Evolutionary conservation across 2,113 vertebrate species (phyloP).

Genomic region (Mustelus asterias): DNA sequence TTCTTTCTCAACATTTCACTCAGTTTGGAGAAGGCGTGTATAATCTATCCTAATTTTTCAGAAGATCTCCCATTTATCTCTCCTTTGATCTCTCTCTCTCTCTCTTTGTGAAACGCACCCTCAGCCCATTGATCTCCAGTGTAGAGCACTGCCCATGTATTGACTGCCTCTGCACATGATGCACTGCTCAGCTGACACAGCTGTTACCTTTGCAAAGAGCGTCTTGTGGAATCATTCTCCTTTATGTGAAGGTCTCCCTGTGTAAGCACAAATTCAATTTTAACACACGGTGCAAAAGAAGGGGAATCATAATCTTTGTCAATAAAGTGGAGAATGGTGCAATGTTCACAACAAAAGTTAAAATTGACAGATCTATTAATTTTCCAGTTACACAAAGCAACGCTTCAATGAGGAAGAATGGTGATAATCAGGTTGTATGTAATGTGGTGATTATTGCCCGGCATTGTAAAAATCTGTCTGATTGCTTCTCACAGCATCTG

Average conservation of each 20-base stretch:
- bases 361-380: not conserved
- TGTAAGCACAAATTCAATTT: not conserved
- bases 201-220: not conserved
- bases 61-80: not conserved
- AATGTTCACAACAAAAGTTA: not conserved
- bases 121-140: not conserved
- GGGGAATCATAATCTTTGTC: not conserved
- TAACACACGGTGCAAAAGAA: not conserved
- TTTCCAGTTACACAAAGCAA: not conserved
- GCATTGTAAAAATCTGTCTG: not conserved
- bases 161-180: not conserved
- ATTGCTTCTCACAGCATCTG: not conserved
- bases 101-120: not conserved
- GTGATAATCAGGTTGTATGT: not conserved
- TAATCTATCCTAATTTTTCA: not conserved
- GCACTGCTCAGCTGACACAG: not conserved
- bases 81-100: not conserved
- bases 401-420: not conserved
- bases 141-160: not conserved
- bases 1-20: not conserved
- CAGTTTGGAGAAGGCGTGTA: not conserved
- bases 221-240: not conserved
- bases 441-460: not conserved
- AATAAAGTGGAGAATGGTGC: not conserved
- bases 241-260: not conserved